These are phyloP conservation scores for Julus scandinavius DNA, from an alignment of 2,888 invertebrate species.

Conservation along the genomic window DNA sequence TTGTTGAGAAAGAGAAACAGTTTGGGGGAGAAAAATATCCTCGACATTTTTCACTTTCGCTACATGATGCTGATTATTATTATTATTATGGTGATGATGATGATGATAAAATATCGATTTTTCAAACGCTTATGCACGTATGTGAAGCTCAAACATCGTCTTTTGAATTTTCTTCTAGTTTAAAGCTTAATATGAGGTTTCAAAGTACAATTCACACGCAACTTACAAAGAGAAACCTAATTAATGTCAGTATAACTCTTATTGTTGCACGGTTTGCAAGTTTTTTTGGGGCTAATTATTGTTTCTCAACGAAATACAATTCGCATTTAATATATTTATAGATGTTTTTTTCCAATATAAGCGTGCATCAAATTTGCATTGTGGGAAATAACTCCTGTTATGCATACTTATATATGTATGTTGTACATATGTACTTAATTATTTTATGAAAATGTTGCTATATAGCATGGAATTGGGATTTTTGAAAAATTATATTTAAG, in stretches of 20 bases:
- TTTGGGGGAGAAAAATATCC: background rate
- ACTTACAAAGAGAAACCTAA: background rate
- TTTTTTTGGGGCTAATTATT: no score
- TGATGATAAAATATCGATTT: conserved; percentile 4
- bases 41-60: background rate
- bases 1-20: background rate
- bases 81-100: background rate
- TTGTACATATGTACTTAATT: no score
- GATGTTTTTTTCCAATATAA: no score
- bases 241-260: background rate
- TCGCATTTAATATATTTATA: no score
- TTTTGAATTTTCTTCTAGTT: no score
- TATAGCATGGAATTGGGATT: no score
- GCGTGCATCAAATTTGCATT: no score
- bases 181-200: background rate
- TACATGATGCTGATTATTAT: conserved; percentile 19
- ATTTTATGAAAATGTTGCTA: no score
- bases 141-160: background rate
- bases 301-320: background rate
- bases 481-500: no score
- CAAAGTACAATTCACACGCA: background rate
- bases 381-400: no score
- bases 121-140: background rate
- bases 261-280: no score
- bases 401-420: no score